Percentiles rank a stretch among this genome's conserved stretches.
phyloP scores from a whole-genome alignment of 1,140 invertebrate species.

The Drosophila miranda region DNA sequence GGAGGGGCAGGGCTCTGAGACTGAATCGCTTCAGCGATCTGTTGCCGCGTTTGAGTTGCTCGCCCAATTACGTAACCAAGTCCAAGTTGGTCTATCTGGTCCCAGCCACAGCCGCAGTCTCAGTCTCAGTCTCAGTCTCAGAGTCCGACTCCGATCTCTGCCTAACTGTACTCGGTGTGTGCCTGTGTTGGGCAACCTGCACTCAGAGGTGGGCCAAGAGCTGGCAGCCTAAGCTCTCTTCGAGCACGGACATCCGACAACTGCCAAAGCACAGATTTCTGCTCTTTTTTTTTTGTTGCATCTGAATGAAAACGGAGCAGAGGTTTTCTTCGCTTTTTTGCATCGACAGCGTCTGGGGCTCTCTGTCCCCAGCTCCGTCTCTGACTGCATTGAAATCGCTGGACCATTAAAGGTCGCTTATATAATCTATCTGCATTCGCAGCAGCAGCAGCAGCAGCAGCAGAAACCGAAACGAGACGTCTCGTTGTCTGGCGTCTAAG shows the following conservation, averaged over 20 bases:
- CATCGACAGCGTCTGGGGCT: conserved; percentile 4
- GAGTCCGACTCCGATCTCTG: conserved; percentile 4
- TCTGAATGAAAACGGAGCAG: conserved; percentile 12
- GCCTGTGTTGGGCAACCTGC: conserved; percentile 28
- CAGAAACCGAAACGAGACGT: conserved; percentile 66
- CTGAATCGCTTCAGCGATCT: conserved; percentile 68
- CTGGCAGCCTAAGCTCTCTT: neutral
- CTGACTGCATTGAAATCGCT: conserved; percentile 69
- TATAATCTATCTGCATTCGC: conserved; percentile 74
- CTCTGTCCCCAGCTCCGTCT: conserved; percentile 17
- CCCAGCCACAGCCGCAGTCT: neutral
- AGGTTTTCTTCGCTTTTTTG: neutral
- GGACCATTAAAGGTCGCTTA: conserved; percentile 82
- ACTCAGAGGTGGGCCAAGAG: neutral
- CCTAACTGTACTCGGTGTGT: conserved; percentile 36
- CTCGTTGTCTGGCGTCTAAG: conserved; percentile 35
- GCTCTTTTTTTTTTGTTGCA: conserved; percentile 1
- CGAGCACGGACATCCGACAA: conserved; percentile 36
- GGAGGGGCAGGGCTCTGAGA: conserved; percentile 8
- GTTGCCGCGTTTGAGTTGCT: conserved; percentile 43
- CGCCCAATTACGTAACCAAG: conserved; percentile 58
- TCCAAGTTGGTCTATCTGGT: conserved; percentile 36
- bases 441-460: conserved; percentile 34
- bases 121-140: neutral
- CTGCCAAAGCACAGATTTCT: conserved; percentile 26